Conservation (phyloP, 2,113 vertebrate genomes). For the Myotis davidii region DNA sequence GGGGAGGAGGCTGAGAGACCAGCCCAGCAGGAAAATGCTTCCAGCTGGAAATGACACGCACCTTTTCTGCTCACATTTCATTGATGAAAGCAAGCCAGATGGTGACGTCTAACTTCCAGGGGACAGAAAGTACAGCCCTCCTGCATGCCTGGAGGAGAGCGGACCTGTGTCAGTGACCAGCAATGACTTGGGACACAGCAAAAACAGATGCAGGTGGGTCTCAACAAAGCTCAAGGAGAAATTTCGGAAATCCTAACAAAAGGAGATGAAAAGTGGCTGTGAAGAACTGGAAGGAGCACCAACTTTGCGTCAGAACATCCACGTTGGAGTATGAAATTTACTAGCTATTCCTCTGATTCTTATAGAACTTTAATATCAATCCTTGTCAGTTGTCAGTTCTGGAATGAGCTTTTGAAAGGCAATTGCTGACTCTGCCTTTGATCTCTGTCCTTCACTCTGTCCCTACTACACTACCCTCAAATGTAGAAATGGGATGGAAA, state of each 20-base stretch:
- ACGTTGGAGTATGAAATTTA: not conserved
- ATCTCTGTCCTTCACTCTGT: not conserved
- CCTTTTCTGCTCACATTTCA: not conserved
- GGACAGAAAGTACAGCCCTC: not conserved
- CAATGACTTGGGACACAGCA: not conserved
- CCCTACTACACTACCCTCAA: not conserved
- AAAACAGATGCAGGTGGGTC: not conserved
- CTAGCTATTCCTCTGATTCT: not conserved
- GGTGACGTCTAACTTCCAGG: not conserved
- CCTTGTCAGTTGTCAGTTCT: constrained; percentile 7
- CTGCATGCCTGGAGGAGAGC: not conserved
- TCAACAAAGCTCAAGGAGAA: not conserved
- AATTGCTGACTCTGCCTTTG: not conserved
- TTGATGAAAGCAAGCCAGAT: not conserved
- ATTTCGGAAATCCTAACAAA: not conserved
- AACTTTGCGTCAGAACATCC: not conserved
- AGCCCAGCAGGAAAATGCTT: not conserved
- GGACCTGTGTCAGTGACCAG: not conserved
- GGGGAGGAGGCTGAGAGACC: not conserved
- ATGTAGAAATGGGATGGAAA: constrained; percentile 16
- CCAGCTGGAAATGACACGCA: not conserved
- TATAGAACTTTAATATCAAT: not conserved
- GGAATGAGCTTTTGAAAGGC: not conserved
- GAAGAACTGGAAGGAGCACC: not conserved
- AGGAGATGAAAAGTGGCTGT: not conserved